These are phyloP conservation scores for Mormyrus hasselquistii DNA, from an alignment of 2,797 vertebrate species.

Conservation along the genomic window DNA sequence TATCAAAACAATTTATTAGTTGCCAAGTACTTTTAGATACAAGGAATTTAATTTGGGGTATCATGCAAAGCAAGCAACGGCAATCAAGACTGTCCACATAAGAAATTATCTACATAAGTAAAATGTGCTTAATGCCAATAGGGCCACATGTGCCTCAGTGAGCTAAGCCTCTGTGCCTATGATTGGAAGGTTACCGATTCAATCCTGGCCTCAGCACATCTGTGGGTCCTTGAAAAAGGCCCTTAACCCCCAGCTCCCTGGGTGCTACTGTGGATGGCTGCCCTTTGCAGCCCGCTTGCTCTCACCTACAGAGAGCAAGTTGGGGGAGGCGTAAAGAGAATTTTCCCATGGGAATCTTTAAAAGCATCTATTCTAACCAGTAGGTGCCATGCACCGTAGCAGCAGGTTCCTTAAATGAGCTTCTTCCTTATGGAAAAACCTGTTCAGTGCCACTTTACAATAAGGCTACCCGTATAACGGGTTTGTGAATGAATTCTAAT, in stretches of 20 bases:
- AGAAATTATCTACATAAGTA: background rate
- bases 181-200: background rate
- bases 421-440: background rate
- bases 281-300: background rate
- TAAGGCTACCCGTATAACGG: background rate
- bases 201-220: background rate
- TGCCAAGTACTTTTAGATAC: background rate
- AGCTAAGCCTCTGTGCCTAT: background rate
- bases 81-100: background rate
- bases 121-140: background rate
- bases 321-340: background rate
- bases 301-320: background rate
- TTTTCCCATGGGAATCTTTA: background rate
- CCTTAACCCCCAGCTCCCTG: background rate
- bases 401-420: background rate
- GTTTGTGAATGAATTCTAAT: background rate
- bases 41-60: background rate
- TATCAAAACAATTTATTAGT: background rate
- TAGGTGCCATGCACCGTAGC: background rate
- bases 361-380: background rate
- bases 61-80: background rate
- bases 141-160: background rate
- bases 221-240: background rate
- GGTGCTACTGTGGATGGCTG: background rate
- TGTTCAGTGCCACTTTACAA: background rate